Evolutionary conservation across 2,797 vertebrate genomes (phyloP), one percentile per base, ranked within the genome.

Genomic region (Pempheris klunzingeri): DNA sequence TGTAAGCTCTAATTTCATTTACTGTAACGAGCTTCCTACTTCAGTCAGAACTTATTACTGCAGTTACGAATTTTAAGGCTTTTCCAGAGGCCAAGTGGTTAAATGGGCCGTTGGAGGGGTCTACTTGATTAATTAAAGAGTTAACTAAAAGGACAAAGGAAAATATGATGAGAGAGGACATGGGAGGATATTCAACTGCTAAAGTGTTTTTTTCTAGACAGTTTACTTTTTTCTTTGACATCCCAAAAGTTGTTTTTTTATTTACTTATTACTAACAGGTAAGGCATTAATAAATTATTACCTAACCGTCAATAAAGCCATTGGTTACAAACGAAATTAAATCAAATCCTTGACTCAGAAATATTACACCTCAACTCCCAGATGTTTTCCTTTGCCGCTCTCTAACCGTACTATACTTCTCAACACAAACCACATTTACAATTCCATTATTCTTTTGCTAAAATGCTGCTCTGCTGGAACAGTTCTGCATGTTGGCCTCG

Each of bases 341-440:
- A 65, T 17, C 32, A 3, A 70, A 78, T 15, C 11, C 18, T 50
- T 49, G 2, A 26, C 22, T 34, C 17, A 63, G 20, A 28, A 62
- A 66, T n/a, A 26, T 15, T 39, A 34, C 47, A 17, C 32, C 20
- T 44, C 64, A 53, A 10, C 38, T 59, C 46, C n/a, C 24, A 71
- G 41, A 47, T 80, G 18, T 26, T n/a, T 54, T 54, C 57, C 24
- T 67, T 43, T 59, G 20, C 41, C 60, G 15, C 64, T 61, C 46
- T 78, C 47, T 43, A 32, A 52, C 22, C 58, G 47, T 8, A 32
- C 50, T 82, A 26, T 71, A 36, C 46, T 80, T 67, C 77, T 54
- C 58, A 65, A 39, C 71, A 50, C 60, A 74, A 68, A 67, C 71
- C 71, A 71, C 79, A 86, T 74, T 81, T 46, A 80, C 39, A 88